Conservation (phyloP, 2,888 invertebrate species). For the Pardosa pseudoannulata region DNA sequence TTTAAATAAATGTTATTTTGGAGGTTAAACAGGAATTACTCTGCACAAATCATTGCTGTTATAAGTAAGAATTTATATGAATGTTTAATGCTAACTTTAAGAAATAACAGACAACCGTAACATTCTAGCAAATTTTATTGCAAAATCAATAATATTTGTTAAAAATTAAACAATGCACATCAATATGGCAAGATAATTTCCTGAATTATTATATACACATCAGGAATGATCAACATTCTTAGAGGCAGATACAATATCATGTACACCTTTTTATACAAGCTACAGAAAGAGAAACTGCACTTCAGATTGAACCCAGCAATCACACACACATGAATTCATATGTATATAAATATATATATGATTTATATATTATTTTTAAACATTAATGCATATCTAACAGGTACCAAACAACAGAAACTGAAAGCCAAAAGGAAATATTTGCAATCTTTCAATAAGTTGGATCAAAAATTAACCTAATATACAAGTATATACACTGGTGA, state of each 20-base stretch:
- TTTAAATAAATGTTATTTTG: no score
- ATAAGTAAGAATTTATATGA: no score
- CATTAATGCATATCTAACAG: slow-evolving; percentile 8
- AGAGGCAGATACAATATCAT: slow-evolving; percentile 32
- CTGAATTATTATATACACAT: slow-evolving; percentile 62
- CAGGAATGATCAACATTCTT: slow-evolving; percentile 71
- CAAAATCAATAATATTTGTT: slow-evolving; percentile 72
- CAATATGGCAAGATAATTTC: slow-evolving; percentile 69
- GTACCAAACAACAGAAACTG: neutral
- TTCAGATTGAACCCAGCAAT: slow-evolving; percentile 24
- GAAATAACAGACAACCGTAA: no score
- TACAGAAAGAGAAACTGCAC: slow-evolving; percentile 40
- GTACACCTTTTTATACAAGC: slow-evolving; percentile 57
- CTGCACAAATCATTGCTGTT: no score
- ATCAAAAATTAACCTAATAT: no score
- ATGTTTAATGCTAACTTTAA: no score
- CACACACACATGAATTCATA: slow-evolving; percentile 24
- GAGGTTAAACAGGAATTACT: no score
- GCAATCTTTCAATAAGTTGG: no score
- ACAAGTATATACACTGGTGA: no score
- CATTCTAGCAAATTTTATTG: slow-evolving; percentile 73
- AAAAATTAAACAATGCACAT: slow-evolving; percentile 72
- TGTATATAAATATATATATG: slow-evolving; percentile 35
- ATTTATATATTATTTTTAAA: slow-evolving; percentile 21
- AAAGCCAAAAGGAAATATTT: no score